Conservation (phyloP, 2,113 vertebrate genomes). For the Blennius ocellaris region DNA sequence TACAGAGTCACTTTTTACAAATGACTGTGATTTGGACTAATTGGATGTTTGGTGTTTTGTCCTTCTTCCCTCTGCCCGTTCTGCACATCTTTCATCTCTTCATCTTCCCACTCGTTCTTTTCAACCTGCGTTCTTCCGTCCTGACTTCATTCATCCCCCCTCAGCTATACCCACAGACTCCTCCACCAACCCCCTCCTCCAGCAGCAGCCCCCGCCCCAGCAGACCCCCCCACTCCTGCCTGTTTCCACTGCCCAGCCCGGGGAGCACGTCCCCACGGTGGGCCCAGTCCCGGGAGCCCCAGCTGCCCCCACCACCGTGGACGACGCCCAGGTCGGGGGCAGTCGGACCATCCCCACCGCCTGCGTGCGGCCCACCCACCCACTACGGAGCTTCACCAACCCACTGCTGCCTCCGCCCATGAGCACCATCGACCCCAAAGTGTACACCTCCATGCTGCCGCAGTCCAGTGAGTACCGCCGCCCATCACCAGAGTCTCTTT, state of each 20-base stretch:
- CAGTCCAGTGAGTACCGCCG: constrained; percentile 68
- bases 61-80: neutral
- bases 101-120: neutral
- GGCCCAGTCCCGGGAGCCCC: constrained; percentile 60
- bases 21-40: constrained; percentile 22
- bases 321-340: constrained; percentile 61
- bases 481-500: neutral
- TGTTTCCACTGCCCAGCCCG: constrained; percentile 23
- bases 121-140: neutral
- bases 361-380: constrained; percentile 92
- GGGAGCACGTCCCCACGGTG: constrained; percentile 45
- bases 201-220: constrained; percentile 62
- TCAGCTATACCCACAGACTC: constrained; percentile 62
- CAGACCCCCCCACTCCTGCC: constrained; percentile 61
- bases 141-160: neutral
- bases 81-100: neutral
- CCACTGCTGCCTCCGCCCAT: constrained; percentile 91
- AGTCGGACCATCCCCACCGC: constrained; percentile 92
- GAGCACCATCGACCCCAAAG: constrained; percentile 92
- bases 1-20: neutral
- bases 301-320: neutral
- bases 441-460: constrained; percentile 81
- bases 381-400: constrained; percentile 93
- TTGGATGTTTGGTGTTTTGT: constrained; percentile 20
- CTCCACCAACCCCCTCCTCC: constrained; percentile 66